A percentile compares a stretch with the other conserved stretches of the same genome.
These are phyloP conservation scores for Scomber scombrus DNA, from an alignment of 2,113 vertebrate genomes.

Conservation along the genomic window DNA sequence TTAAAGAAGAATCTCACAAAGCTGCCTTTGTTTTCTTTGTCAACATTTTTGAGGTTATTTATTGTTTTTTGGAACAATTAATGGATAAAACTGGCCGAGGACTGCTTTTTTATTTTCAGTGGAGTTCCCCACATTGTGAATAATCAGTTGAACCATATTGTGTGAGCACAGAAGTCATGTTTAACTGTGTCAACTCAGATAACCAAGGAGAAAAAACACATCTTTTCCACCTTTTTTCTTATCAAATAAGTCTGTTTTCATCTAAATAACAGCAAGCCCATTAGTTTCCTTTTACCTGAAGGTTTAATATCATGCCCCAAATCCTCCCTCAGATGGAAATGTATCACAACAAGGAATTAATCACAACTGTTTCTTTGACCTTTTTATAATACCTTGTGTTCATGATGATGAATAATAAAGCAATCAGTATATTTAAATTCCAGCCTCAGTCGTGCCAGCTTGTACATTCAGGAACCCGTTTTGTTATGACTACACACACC, in stretches of 20 bases:
- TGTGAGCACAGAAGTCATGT: no score
- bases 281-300: background rate
- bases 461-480: background rate
- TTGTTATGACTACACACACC: constrained; percentile 24
- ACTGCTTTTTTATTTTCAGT: no score
- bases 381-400: background rate
- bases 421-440: background rate
- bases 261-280: background rate
- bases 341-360: background rate
- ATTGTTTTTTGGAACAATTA: no score
- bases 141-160: no score
- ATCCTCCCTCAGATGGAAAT: background rate
- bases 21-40: no score
- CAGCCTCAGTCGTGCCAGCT: background rate
- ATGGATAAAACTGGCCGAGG: no score
- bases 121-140: no score
- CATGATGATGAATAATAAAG: constrained; percentile 4
- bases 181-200: no score
- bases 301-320: background rate
- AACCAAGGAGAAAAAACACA: no score
- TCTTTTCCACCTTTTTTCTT: background rate
- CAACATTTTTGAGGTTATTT: no score
- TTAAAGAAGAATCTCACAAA: no score
- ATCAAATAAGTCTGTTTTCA: background rate
- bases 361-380: background rate